Evolutionary conservation across 2,888 invertebrate species (phyloP), one percentile per base, ranked within the genome.

Genomic region (Drosophila histrio): DNA sequence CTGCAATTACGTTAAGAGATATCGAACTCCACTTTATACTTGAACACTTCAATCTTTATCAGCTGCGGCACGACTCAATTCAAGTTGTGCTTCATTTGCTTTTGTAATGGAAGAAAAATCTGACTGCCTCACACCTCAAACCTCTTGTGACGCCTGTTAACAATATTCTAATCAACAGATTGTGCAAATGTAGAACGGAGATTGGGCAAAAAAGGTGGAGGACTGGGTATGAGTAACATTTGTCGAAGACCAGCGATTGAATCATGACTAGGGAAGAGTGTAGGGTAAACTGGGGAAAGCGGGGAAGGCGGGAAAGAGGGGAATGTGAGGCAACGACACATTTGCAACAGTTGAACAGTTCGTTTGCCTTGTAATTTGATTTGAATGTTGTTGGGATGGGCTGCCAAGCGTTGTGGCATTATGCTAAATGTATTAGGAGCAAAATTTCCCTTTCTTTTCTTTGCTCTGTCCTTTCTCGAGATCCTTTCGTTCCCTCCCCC

Each of bases 291-390:
- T n/a, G n/a, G 9, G 9, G 11, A 7, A 1, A 3, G 24, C 0
- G n/a, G 7, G n/a, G 19, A 0, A 46, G 26, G 11, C 5, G 7
- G 9, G 15, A 21, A 13, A 22, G 9, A 15, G 22, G n/a, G 7
- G 0, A 9, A 6, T 57, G n/a, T 32, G 21, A 22, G 13, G 7
- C 47, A 26, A 43, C 28, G 30, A 56, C 53, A 63, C 69, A 68
- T 73, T 85, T 77, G 72, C 69, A 74, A 80, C 76, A 76, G 65
- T 72, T 77, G 68, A 75, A 56, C 66, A 69, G 63, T 71, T 80
- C 64, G 65, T 71, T 77, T 77, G 70, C 61, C 44, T 44, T 63
- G 69, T 80, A 80, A 83, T 80, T 77, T 73, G 71, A 84, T 79
- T 80, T 77, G 65, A 63, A 68, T 60, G 57, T 19, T 39, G 39